phyloP scores from a whole-genome alignment of 2,113 vertebrate species.

The Apteryx mantelli region DNA sequence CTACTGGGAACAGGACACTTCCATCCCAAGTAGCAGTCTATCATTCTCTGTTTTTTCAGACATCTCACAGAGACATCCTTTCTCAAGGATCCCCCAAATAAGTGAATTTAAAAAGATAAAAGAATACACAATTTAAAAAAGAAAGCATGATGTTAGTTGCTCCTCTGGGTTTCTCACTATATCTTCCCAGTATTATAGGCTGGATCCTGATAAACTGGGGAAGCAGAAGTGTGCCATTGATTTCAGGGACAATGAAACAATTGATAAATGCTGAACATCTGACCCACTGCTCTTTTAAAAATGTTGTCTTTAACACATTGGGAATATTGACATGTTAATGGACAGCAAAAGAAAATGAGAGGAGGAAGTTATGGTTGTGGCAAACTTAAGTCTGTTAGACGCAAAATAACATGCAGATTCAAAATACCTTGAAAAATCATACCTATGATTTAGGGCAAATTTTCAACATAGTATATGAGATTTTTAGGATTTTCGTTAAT shows the following conservation, averaged over 20 bases:
- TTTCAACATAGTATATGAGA: background rate
- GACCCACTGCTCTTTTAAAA: background rate
- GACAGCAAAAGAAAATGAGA: background rate
- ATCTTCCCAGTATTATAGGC: background rate
- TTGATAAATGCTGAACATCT: background rate
- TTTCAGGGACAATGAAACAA: background rate
- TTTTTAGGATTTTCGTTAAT: background rate
- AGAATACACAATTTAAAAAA: background rate
- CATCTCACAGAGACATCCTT: background rate
- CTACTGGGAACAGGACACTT: background rate
- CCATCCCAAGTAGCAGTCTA: background rate
- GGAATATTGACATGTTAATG: background rate
- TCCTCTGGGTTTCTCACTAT: background rate
- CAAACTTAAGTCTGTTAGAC: background rate
- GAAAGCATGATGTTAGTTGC: background rate
- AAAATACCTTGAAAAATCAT: background rate
- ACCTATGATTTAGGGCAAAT: background rate
- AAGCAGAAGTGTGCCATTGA: background rate
- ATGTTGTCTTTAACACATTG: background rate
- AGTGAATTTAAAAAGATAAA: background rate
- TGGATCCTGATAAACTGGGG: background rate
- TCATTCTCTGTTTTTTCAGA: conserved; percentile 12
- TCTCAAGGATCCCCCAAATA: background rate
- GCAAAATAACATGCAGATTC: background rate
- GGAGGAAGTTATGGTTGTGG: background rate